Conservation (phyloP, 2,888 invertebrate genomes). For the Plagiodera versicolora region DNA sequence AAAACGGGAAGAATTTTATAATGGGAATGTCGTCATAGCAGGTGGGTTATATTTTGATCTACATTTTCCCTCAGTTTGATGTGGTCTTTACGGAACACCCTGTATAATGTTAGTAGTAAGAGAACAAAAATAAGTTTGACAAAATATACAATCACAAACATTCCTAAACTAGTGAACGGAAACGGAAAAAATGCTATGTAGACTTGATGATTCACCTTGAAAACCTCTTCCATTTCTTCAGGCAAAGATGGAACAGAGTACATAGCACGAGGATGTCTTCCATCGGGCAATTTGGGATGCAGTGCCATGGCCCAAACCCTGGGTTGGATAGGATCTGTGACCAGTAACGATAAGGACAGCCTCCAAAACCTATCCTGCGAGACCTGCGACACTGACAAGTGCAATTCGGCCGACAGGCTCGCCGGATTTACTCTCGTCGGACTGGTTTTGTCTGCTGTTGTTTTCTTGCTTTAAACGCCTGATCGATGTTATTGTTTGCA, state of each 20-base stretch:
- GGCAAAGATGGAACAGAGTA: constrained; percentile 44
- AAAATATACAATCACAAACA: too few species aligned
- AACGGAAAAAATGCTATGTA: too few species aligned
- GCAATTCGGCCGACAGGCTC: constrained; percentile 44
- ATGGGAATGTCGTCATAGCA: too few species aligned
- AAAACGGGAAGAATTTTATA: too few species aligned
- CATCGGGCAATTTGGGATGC: constrained; percentile 40
- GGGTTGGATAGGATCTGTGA: constrained; percentile 32
- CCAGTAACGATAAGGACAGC: constrained; percentile 31
- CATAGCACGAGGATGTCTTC: constrained; percentile 45
- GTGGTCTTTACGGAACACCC: too few species aligned
- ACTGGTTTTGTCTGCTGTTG: constrained; percentile 41
- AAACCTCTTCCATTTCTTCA: constrained; percentile 28
- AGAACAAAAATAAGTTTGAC: too few species aligned
- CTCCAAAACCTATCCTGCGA: constrained; percentile 40
- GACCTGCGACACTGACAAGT: constrained; percentile 48
- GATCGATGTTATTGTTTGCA: not conserved
- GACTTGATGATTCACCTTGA: too few species aligned
- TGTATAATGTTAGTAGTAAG: too few species aligned
- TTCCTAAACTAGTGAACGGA: too few species aligned
- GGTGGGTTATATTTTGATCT: too few species aligned
- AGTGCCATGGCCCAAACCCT: constrained; percentile 40
- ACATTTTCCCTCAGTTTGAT: too few species aligned
- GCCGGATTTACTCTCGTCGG: constrained; percentile 39
- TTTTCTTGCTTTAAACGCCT: constrained; percentile 43